Evolutionary conservation across 2,888 invertebrate species (phyloP).

Genomic region (Synergus itoensis): DNA sequence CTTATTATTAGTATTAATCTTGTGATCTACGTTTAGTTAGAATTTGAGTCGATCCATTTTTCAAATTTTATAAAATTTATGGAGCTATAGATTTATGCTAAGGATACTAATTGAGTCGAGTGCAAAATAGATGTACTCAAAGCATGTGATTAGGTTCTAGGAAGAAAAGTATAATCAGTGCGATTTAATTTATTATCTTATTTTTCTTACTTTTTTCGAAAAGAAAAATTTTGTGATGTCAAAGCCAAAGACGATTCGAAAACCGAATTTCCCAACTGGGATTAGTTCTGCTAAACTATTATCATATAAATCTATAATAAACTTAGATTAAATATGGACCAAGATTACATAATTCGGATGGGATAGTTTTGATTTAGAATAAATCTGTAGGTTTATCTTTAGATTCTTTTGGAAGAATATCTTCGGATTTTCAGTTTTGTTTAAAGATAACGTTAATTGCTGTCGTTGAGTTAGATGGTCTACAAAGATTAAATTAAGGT

Average conservation of each 20-base stretch:
- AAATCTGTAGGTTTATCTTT: not conserved
- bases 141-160: not conserved
- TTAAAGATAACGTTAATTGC: not conserved
- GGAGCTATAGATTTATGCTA: not conserved
- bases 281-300: not conserved
- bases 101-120: not conserved
- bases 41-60: not conserved
- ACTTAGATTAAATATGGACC: not conserved
- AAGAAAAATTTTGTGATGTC: not conserved
- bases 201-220: not conserved
- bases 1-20: not conserved
- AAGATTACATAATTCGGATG: not conserved
- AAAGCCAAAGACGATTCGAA: not conserved
- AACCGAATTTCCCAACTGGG: not conserved
- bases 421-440: not conserved
- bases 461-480: not conserved
- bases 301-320: not conserved
- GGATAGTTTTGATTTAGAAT: not conserved
- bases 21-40: conserved; percentile 31
- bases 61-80: not conserved
- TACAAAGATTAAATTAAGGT: not conserved
- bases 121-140: conserved; percentile 6
- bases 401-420: not conserved
- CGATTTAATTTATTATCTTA: not conserved
- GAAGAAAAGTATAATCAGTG: not conserved